These are phyloP conservation scores for Semnornis frantzii DNA, from an alignment of 2,113 vertebrate species.

Conservation along the genomic window DNA sequence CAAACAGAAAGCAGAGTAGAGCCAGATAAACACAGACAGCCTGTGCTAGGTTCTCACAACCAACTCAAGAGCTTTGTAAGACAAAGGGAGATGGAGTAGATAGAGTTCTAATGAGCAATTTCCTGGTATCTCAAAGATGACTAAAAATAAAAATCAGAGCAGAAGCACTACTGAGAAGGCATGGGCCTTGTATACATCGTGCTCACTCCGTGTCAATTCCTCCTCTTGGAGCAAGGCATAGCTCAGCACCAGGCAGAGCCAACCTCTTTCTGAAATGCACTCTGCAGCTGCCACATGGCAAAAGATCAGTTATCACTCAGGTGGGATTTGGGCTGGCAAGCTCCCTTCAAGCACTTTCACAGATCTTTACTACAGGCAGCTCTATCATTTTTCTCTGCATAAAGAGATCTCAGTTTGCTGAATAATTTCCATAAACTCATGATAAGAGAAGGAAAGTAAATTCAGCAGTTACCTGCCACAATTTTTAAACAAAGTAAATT, in stretches of 20 bases:
- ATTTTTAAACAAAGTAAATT: neutral
- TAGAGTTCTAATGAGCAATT: neutral
- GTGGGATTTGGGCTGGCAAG: neutral
- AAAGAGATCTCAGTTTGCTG: neutral
- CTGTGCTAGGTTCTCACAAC: fast-evolving
- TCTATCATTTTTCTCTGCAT: neutral
- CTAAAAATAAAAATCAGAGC: neutral
- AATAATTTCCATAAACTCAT: neutral
- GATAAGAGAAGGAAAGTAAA: neutral
- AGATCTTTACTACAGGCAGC: neutral
- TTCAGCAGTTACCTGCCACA: neutral
- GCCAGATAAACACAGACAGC: neutral
- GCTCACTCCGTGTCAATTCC: neutral
- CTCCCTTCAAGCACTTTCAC: neutral
- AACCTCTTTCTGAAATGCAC: neutral
- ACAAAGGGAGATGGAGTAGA: neutral
- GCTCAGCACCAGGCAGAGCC: neutral
- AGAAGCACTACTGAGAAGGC: neutral
- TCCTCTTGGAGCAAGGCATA: neutral
- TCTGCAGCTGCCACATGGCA: neutral
- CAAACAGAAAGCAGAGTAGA: slow-evolving; percentile 9
- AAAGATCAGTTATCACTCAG: neutral
- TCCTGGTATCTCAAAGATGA: neutral
- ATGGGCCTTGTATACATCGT: neutral
- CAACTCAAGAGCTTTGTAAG: neutral